Conservation (phyloP, 2,797 vertebrate genomes). For the Pteropus rufus region DNA sequence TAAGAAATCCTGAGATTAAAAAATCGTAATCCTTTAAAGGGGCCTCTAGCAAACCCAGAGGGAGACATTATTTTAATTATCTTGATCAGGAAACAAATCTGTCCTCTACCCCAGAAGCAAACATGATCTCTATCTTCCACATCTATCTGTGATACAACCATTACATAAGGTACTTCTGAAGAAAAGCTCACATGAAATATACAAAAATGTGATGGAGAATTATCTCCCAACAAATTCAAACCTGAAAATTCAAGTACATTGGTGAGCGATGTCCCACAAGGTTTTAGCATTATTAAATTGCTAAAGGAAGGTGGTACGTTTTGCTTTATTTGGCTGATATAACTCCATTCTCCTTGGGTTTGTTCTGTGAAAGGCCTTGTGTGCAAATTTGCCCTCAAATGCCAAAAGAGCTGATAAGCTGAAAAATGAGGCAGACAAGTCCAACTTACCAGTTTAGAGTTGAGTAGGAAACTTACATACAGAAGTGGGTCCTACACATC, state of each 20-base stretch:
- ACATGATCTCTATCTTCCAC: not conserved
- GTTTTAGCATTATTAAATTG: not conserved
- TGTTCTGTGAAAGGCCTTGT: no score
- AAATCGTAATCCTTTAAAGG: not conserved
- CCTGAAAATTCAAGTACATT: not conserved
- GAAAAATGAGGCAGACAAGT: no score
- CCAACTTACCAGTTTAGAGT: no score
- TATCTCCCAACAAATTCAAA: not conserved
- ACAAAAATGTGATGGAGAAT: not conserved
- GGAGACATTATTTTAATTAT: not conserved
- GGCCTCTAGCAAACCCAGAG: not conserved
- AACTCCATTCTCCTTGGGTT: not conserved
- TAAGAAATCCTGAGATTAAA: not conserved
- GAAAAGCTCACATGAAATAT: not conserved
- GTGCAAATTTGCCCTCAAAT: no score
- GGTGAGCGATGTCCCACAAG: not conserved
- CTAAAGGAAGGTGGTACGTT: not conserved
- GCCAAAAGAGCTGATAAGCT: no score
- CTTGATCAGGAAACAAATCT: not conserved
- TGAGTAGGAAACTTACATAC: no score
- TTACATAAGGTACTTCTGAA: not conserved
- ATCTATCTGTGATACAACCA: not conserved
- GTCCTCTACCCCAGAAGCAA: not conserved
- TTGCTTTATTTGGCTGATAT: not conserved
- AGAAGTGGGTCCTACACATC: no score